Conservation (phyloP, 1,140 invertebrate genomes). For the Ridgeia piscesae region DNA sequence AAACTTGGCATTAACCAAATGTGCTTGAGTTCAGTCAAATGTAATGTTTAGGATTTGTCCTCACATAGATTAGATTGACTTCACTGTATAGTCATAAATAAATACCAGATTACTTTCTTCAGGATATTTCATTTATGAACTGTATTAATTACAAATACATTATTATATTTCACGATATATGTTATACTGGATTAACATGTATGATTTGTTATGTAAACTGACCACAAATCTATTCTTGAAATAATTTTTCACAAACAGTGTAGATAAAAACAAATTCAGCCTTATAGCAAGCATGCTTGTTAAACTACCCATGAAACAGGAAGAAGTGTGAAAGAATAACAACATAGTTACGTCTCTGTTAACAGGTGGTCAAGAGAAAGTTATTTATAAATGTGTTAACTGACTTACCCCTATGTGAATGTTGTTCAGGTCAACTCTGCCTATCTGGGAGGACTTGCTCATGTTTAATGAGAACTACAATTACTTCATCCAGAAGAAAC, state of each 20-base stretch:
- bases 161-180: not conserved
- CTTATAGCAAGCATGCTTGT: no score
- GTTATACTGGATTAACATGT: no score
- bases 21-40: not conserved
- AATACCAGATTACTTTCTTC: not conserved
- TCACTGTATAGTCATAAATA: not conserved
- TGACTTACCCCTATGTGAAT: conserved; percentile 11
- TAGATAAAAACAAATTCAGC: no score
- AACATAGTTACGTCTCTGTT: not conserved
- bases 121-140: no score
- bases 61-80: no score
- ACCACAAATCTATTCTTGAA: no score
- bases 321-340: not conserved
- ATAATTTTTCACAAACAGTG: no score
- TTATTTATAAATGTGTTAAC: not conserved
- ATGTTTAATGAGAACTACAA: conserved; percentile 66
- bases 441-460: conserved; percentile 69
- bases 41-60: no score
- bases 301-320: no score
- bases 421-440: conserved; percentile 55
- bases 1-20: not conserved
- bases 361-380: no score
- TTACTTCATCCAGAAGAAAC: conserved; percentile 58
- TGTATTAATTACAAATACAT: not conserved
- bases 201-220: no score